Percentiles rank a stretch among this genome's conserved stretches.
Evolutionary conservation across 2,113 vertebrate genomes (phyloP).

Genomic region (Sylvietta virens): DNA sequence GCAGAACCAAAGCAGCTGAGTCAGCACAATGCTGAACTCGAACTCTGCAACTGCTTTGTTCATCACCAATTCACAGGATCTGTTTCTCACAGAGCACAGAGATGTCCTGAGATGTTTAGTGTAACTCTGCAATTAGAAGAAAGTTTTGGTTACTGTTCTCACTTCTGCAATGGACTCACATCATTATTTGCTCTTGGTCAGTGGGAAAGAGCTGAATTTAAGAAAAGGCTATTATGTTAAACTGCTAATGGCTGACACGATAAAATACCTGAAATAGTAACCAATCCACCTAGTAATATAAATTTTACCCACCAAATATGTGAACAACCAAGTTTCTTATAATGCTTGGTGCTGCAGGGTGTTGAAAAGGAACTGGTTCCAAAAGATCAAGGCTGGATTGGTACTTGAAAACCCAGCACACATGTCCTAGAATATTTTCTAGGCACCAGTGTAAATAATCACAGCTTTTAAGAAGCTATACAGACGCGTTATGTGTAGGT

Average conservation of each 20-base stretch:
- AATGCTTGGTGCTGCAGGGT: background rate
- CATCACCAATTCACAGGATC: background rate
- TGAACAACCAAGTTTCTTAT: background rate
- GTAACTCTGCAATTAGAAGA: background rate
- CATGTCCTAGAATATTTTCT: accelerated
- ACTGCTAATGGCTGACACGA: background rate
- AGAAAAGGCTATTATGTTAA: background rate
- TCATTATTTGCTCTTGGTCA: background rate
- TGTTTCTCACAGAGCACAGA: background rate
- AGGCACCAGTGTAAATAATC: background rate
- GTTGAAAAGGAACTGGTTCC: background rate
- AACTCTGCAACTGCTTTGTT: background rate
- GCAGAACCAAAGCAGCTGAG: background rate
- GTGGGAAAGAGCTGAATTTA: background rate
- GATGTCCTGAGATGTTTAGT: background rate
- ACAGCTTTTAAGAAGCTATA: background rate
- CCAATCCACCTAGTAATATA: background rate
- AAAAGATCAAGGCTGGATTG: background rate
- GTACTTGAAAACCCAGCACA: background rate
- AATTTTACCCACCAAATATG: background rate
- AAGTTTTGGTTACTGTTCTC: background rate
- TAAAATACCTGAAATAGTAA: background rate
- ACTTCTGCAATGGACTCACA: background rate
- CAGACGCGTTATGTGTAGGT: accelerated
- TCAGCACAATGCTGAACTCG: background rate